Conservation (phyloP, 2,888 invertebrate species). For the Panopea generosa region DNA sequence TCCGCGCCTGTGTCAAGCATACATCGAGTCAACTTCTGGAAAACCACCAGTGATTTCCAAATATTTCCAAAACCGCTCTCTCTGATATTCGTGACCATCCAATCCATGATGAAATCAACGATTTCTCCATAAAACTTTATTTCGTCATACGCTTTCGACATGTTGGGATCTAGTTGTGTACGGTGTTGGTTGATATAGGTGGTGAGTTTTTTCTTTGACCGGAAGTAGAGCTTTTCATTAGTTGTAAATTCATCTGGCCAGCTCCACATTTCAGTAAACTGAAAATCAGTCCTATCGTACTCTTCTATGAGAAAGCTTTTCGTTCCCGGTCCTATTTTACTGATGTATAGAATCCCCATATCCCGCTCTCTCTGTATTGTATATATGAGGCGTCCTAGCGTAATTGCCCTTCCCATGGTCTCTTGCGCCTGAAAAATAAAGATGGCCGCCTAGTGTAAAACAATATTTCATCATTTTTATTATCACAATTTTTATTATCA, state of each 20-base stretch:
- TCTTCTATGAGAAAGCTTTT: conserved; percentile 69
- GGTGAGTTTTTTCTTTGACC: conserved; percentile 16
- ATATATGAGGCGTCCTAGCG: conserved; percentile 72
- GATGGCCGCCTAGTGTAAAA: too few relatives aligned
- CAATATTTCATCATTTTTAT: too few relatives aligned
- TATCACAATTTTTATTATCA: too few relatives aligned
- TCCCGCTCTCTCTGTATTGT: conserved; percentile 74
- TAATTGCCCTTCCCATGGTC: conserved; percentile 68
- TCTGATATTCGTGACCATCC: conserved; percentile 71
- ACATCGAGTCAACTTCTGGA: conserved; percentile 93
- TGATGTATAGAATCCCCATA: conserved; percentile 71
- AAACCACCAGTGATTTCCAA: conserved; percentile 89
- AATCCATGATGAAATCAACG: conserved; percentile 69
- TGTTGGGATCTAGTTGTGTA: conserved; percentile 16
- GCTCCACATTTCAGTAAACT: conserved; percentile 66
- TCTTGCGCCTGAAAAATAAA: conserved; percentile 61
- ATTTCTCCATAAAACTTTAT: conserved; percentile 68
- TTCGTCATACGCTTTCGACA: conserved; percentile 17
- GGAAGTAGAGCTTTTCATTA: conserved; percentile 8
- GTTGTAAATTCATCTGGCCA: conserved; percentile 62
- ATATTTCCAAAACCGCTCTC: conserved; percentile 70
- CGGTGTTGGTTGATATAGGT: conserved; percentile 31
- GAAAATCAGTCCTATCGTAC: conserved; percentile 68
- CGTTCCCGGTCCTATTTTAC: conserved; percentile 69
- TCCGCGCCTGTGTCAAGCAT: conserved; percentile 95